Percentiles rank a stretch among this genome's conserved stretches.
phyloP scores from a whole-genome alignment of 2,888 invertebrate species.

The Chrysolina oricalcia region DNA sequence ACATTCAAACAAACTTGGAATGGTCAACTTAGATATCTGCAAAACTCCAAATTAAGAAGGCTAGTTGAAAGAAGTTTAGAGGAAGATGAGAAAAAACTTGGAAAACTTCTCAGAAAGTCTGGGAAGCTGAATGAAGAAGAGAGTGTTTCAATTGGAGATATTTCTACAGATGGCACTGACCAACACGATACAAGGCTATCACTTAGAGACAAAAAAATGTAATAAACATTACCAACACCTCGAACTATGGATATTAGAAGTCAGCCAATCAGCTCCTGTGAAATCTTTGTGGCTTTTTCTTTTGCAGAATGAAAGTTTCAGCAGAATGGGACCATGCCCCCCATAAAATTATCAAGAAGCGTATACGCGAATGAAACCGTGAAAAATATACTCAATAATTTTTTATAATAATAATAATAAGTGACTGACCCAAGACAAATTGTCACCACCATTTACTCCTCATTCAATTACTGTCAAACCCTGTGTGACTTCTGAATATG shows the following conservation, averaged over 20 bases:
- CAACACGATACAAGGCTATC: not conserved
- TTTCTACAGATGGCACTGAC: not conserved
- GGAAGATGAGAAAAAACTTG: constrained; percentile 43
- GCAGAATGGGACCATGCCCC: no score
- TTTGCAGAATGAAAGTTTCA: no score
- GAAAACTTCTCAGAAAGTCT: constrained; percentile 23
- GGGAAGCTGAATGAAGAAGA: not conserved
- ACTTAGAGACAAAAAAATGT: not conserved
- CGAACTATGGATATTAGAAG: constrained; percentile 39
- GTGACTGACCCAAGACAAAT: no score
- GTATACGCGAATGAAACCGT: no score
- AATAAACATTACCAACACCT: not conserved
- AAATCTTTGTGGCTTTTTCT: no score
- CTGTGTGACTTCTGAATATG: no score
- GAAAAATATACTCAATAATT: no score
- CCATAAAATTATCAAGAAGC: no score
- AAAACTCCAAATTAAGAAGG: constrained; percentile 79
- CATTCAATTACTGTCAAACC: no score
- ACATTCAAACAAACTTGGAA: constrained; percentile 81
- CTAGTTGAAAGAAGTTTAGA: constrained; percentile 71
- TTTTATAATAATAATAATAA: no score
- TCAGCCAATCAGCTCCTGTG: no score
- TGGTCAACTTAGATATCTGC: constrained; percentile 79
- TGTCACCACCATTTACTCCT: no score
- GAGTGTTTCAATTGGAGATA: not conserved